Conservation (phyloP, 2,113 vertebrate species). For the Lagopus leucura region DNA sequence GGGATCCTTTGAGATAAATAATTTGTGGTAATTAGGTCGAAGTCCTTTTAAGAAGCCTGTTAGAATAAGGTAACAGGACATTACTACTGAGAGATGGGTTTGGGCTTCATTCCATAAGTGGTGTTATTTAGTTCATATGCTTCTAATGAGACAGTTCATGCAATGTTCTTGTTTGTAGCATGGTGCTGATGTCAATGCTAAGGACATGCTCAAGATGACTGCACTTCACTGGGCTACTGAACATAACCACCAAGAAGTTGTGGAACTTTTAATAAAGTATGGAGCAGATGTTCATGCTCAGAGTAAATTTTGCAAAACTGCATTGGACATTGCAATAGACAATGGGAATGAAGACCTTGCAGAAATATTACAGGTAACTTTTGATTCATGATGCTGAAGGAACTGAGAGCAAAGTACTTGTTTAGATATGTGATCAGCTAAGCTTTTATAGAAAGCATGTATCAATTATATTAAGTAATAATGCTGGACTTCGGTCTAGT, state of each 20-base stretch:
- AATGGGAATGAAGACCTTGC: slow-evolving; percentile 88
- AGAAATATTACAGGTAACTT: slow-evolving; percentile 88
- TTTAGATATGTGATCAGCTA: neutral
- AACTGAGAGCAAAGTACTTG: neutral
- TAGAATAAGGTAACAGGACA: neutral
- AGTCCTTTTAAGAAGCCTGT: neutral
- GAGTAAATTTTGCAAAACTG: slow-evolving; percentile 91
- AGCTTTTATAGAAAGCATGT: neutral
- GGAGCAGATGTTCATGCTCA: slow-evolving; percentile 89
- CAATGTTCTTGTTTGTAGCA: slow-evolving; percentile 77
- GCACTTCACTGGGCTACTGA: slow-evolving; percentile 91
- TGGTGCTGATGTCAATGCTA: slow-evolving; percentile 88
- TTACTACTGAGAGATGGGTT: neutral
- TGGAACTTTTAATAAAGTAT: slow-evolving; percentile 88
- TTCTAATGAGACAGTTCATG: neutral
- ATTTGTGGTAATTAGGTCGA: neutral
- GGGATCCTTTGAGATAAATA: neutral
- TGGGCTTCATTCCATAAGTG: neutral
- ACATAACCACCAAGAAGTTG: slow-evolving; percentile 87
- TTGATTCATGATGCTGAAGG: neutral
- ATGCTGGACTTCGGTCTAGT: neutral
- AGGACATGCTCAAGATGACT: slow-evolving; percentile 92
- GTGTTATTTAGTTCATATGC: neutral
- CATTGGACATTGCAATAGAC: slow-evolving; percentile 88
- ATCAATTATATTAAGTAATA: neutral